Evolutionary conservation across 1,140 invertebrate species (phyloP).

Genomic region (Atta texana): DNA sequence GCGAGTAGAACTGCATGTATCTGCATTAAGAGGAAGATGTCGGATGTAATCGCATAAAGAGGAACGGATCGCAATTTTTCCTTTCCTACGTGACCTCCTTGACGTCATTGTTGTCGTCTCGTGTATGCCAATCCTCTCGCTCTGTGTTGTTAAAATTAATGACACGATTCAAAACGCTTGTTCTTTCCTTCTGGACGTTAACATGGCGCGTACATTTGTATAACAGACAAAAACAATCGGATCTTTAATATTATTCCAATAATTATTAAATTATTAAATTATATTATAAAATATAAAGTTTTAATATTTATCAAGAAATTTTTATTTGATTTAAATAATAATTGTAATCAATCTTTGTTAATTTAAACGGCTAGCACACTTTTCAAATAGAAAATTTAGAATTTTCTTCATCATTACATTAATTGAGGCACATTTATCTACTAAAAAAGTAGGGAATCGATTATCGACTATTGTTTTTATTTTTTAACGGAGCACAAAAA

Average conservation of each 20-base stretch:
- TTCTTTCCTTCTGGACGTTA: neutral
- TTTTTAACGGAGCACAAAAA: neutral
- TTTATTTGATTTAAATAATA: neutral
- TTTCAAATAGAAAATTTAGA: neutral
- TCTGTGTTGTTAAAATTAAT: constrained; percentile 58
- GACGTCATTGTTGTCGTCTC: neutral
- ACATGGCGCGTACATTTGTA: constrained; percentile 20
- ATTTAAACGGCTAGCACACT: neutral
- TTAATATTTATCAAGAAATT: neutral
- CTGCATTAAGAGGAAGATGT: constrained; percentile 28
- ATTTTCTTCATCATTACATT: neutral
- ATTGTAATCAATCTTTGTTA: neutral
- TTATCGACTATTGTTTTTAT: neutral
- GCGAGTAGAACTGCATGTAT: neutral
- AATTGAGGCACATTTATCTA: neutral
- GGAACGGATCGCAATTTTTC: constrained; percentile 54
- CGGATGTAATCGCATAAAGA: constrained; percentile 37
- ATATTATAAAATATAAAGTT: neutral
- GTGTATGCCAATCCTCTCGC: constrained; percentile 14
- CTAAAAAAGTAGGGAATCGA: neutral
- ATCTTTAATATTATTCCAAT: neutral
- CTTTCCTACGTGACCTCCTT: constrained; percentile 52
- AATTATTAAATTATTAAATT: neutral
- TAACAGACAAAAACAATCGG: constrained; percentile 11
- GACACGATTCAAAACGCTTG: constrained; percentile 37